A percentile compares a stretch with the other conserved stretches of the same genome.
These are phyloP conservation scores for Silurus aristotelis DNA, from an alignment of 2,797 vertebrate genomes.

Conservation along the genomic window DNA sequence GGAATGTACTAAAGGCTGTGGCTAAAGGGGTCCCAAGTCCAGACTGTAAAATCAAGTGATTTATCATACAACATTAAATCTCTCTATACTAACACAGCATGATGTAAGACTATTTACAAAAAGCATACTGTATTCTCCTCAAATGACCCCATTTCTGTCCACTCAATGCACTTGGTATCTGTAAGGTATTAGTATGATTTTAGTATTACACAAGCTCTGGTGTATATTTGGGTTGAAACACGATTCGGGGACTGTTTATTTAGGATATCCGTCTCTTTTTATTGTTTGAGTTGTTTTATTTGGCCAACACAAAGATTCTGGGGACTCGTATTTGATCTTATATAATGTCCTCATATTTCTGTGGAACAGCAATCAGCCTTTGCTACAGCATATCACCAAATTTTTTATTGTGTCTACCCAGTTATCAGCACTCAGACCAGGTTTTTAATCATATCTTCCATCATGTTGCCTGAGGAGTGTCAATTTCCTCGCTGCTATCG, in stretches of 20 bases:
- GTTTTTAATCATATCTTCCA: background rate
- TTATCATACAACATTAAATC: background rate
- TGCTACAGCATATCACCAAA: background rate
- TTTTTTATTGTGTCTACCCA: background rate
- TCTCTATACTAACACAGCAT: constrained; percentile 1
- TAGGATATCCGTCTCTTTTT: background rate
- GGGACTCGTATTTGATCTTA: background rate
- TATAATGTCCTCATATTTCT: no score
- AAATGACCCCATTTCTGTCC: background rate
- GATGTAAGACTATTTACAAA: background rate
- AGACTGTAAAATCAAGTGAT: background rate
- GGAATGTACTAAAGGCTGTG: background rate
- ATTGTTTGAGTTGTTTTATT: background rate
- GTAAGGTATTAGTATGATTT: background rate
- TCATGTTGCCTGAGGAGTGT: background rate
- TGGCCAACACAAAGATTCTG: background rate
- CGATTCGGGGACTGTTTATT: background rate
- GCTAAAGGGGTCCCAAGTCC: background rate
- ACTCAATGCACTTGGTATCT: constrained; percentile 9
- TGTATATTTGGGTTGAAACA: background rate
- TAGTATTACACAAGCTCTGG: background rate
- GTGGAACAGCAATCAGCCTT: background rate
- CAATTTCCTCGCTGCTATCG: background rate
- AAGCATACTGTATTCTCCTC: background rate
- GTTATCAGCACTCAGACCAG: background rate